Evolutionary conservation across 2,888 invertebrate genomes (phyloP).

Genomic region (Leptinotarsa rubiginosa): DNA sequence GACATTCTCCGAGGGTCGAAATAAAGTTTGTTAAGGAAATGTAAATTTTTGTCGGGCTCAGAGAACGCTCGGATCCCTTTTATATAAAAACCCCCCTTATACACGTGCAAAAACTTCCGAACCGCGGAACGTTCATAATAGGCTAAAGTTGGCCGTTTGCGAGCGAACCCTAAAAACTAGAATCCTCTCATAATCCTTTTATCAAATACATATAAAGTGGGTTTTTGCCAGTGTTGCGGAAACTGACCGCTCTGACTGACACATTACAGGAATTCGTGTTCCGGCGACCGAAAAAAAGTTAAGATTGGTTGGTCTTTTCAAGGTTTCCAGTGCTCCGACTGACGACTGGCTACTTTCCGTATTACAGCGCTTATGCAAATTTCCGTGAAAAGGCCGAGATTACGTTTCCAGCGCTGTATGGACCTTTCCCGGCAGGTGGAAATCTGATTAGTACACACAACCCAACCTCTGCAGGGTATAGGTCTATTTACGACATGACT

Average conservation of each 20-base stretch:
- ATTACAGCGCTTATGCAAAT: conserved; percentile 38
- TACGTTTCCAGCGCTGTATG: conserved; percentile 1
- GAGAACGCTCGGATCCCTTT: conserved; percentile 12
- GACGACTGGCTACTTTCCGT: conserved; percentile 22
- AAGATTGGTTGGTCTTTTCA: conserved; percentile 34
- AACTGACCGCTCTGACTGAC: conserved; percentile 35
- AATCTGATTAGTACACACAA: conserved; percentile 41
- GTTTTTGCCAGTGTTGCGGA: conserved; percentile 48
- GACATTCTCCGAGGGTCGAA: neutral
- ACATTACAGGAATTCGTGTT: conserved; percentile 35
- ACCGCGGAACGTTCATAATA: conserved; percentile 40
- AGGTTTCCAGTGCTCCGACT: neutral
- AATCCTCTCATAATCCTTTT: conserved; percentile 52
- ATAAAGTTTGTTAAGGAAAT: conserved; percentile 13
- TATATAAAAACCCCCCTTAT: conserved; percentile 20
- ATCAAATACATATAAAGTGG: conserved; percentile 53
- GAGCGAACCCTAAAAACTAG: conserved; percentile 40
- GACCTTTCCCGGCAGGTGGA: conserved; percentile 40
- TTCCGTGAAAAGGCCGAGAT: conserved; percentile 31
- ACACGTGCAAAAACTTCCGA: conserved; percentile 41
- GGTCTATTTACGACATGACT: neutral
- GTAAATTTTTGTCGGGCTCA: conserved; percentile 3
- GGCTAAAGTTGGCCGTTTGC: conserved; percentile 41
- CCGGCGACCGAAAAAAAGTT: conserved; percentile 31
- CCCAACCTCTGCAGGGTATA: conserved; percentile 27